Evolutionary conservation across 2,797 vertebrate genomes (phyloP).

Genomic region (Paguma larvata): DNA sequence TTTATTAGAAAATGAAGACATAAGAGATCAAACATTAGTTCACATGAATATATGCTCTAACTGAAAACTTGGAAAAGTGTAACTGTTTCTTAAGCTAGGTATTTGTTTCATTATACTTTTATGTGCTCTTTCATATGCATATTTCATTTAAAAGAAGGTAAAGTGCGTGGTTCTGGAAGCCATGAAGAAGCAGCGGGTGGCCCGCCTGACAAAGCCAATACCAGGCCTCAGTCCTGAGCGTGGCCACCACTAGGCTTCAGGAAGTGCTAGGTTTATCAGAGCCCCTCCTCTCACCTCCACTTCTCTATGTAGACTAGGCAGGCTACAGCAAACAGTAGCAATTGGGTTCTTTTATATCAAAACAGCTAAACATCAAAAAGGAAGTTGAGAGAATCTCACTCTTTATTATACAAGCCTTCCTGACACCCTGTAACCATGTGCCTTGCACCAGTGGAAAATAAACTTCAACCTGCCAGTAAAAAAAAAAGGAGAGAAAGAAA

Average conservation of each 20-base stretch:
- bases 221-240: neutral
- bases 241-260: neutral
- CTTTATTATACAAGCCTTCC: neutral
- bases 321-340: neutral
- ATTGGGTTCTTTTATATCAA: neutral
- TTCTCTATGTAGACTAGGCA: neutral
- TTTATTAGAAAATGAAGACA: conserved; percentile 29
- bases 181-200: neutral
- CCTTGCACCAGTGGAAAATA: no score
- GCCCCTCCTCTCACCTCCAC: neutral
- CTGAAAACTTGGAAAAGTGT: neutral
- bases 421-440: neutral
- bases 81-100: neutral
- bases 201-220: neutral
- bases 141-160: conserved; percentile 20
- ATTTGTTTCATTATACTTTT: neutral
- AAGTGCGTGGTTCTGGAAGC: neutral
- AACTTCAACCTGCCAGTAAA: no score
- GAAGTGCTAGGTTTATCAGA: neutral
- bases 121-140: neutral
- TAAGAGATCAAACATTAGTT: neutral
- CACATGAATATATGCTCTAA: neutral
- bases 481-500: no score
- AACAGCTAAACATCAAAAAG: neutral
- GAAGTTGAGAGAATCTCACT: neutral